Base-by-base conservation (phyloP, 2,113 vertebrate species). In the Cynopterus brachyotis region DNA sequence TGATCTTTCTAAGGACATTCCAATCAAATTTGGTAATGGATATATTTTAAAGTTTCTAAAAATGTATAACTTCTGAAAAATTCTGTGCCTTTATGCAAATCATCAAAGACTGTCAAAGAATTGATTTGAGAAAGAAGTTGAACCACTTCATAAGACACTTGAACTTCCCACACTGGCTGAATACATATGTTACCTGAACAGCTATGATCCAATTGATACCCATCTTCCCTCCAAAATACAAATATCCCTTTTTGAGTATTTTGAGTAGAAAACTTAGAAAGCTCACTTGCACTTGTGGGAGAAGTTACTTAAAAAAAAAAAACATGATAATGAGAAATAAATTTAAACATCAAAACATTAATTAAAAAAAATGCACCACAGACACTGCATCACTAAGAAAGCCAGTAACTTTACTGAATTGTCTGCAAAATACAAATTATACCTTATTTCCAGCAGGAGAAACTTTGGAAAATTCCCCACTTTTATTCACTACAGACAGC, bases 361-460 rank as follows among this genome's bases (percentile, higher is more conserved):
- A 30, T 97, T 97, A 98, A 98, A 99, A 59, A 99, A 99, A 99
- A 99, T 95, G 99, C 99, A 99, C 99, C 98, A 98, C 97, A 98
- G 98, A 99, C 99, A 99, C 98, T 98, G 92, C 98, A 98, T 99
- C 99, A 99, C 99, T 99, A 99, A 99, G 99, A 99, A 99, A 99
- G 99, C 99, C 99, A 99, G 99, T 99, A 99, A 99, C 99, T 99
- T 99, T 99, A 99, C 99, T 99, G 99, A 99, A 99, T 99, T 99
- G 99, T 99, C 99, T 99, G 99, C 99, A 99, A 99, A 99, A 99
- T 99, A 99, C 99, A 99, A 99, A 99, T 99, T 99, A 99, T 99
- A 99, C 99, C 99, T 99, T 99, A 99, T 99, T 99, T 99, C 99
- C 99, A 99, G 99, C 99, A 99, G 99, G 99, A 99, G 98, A 99